phyloP scores from a whole-genome alignment of 1,140 invertebrate species.

The Acromyrmex echinatior region DNA sequence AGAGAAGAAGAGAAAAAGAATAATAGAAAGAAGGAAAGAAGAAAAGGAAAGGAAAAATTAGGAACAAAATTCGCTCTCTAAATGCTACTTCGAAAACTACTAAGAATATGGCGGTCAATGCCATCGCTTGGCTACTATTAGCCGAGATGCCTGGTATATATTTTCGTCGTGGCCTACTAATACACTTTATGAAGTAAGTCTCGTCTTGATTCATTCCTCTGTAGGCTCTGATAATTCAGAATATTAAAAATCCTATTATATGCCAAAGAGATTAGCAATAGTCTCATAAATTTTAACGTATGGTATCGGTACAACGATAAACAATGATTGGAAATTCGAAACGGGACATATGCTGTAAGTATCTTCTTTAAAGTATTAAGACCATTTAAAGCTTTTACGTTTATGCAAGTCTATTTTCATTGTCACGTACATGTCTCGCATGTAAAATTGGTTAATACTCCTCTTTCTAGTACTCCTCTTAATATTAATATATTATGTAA shows the following conservation, averaged over 20 bases:
- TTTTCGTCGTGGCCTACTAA: constrained; percentile 79
- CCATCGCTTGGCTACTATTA: constrained; percentile 71
- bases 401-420: background rate
- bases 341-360: background rate
- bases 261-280: background rate
- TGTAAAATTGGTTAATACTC: background rate
- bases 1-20: background rate
- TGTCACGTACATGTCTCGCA: background rate
- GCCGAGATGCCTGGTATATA: constrained; percentile 71
- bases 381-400: background rate
- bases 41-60: background rate
- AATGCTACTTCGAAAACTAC: constrained; percentile 61
- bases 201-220: constrained; percentile 54
- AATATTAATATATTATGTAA: background rate
- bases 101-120: constrained; percentile 75
- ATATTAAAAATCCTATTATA: background rate
- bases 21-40: background rate
- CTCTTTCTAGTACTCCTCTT: too few species aligned
- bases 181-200: constrained; percentile 70
- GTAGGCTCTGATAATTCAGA: background rate
- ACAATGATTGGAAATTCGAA: background rate
- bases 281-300: background rate
- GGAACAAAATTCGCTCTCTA: constrained; percentile 6
- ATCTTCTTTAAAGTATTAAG: background rate
- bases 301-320: background rate